phyloP scores from a whole-genome alignment of 2,797 vertebrate genomes.

The Poeciliopsis turneri region DNA sequence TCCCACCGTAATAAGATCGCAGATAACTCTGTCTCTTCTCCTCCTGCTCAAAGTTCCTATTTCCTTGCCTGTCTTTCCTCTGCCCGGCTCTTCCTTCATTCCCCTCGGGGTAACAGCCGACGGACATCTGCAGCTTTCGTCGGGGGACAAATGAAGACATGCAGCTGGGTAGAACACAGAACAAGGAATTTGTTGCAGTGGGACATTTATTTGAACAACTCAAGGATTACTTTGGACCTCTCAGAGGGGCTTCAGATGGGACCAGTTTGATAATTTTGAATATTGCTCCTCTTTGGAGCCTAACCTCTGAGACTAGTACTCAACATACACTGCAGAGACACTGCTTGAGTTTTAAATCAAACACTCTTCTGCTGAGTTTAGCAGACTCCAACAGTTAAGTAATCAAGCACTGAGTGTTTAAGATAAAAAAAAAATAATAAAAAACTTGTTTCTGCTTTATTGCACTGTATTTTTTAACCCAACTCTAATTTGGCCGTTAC shows the following conservation, averaged over 20 bases:
- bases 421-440: not conserved
- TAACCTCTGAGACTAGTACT: conserved; percentile 50
- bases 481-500: not conserved
- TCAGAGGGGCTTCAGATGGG: conserved; percentile 62
- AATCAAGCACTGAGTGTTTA: conserved; percentile 21
- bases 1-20: conserved; percentile 79
- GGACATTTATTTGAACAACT: conserved; percentile 35
- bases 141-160: conserved; percentile 54
- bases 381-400: conserved; percentile 24
- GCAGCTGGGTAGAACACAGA: conserved; percentile 25
- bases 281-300: conserved; percentile 63
- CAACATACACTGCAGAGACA: conserved; percentile 48
- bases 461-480: not conserved
- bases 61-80: conserved; percentile 26
- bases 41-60: conserved; percentile 29
- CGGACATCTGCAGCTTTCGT: conserved; percentile 57
- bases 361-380: conserved; percentile 20
- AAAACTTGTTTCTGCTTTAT: not conserved
- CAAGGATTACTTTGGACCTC: conserved; percentile 51
- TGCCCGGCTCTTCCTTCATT: conserved; percentile 29
- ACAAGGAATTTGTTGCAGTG: conserved; percentile 47
- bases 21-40: conserved; percentile 69
- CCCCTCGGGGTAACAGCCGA: conserved; percentile 20
- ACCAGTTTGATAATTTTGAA: conserved; percentile 65
- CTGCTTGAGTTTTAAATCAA: conserved; percentile 50